A percentile compares a stretch with the other conserved stretches of the same genome.
phyloP scores from a whole-genome alignment of 2,888 invertebrate genomes.

The Dendrolimus pini region DNA sequence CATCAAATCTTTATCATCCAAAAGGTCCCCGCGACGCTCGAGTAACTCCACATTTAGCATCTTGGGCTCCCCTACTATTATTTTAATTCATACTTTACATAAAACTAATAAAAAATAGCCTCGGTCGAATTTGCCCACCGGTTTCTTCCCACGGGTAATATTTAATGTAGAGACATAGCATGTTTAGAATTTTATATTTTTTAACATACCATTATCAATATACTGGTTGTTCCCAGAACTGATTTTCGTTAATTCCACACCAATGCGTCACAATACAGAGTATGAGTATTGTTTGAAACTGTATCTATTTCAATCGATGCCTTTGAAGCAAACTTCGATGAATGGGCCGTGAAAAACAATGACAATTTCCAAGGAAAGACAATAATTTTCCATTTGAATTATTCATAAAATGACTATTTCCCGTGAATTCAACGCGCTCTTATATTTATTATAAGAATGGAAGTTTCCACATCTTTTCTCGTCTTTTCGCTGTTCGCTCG shows the following conservation, averaged over 20 bases:
- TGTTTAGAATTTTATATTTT: too few species aligned
- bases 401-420: slow-evolving; percentile 37
- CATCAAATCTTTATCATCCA: too few species aligned
- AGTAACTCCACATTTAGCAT: too few species aligned
- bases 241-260: neutral
- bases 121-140: too few species aligned
- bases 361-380: slow-evolving; percentile 21
- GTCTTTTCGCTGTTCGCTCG: slow-evolving; percentile 36
- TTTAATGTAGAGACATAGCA: too few species aligned
- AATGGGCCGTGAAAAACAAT: slow-evolving; percentile 4
- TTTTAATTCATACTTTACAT: too few species aligned
- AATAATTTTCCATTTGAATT: slow-evolving; percentile 38
- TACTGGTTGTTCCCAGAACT: too few species aligned
- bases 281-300: neutral
- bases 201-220: too few species aligned
- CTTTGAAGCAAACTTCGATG: slow-evolving; percentile 1
- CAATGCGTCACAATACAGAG: neutral
- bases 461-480: slow-evolving; percentile 23
- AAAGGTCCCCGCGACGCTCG: too few species aligned
- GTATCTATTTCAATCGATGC: neutral
- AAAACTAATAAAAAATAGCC: too few species aligned
- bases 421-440: slow-evolving; percentile 26
- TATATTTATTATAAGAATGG: slow-evolving; percentile 32
- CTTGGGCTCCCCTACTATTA: too few species aligned
- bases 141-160: too few species aligned